Percentiles rank a stretch among this genome's conserved stretches.
Conservation (phyloP, 2,888 invertebrate species). For the Pandemis cinnamomeana region DNA sequence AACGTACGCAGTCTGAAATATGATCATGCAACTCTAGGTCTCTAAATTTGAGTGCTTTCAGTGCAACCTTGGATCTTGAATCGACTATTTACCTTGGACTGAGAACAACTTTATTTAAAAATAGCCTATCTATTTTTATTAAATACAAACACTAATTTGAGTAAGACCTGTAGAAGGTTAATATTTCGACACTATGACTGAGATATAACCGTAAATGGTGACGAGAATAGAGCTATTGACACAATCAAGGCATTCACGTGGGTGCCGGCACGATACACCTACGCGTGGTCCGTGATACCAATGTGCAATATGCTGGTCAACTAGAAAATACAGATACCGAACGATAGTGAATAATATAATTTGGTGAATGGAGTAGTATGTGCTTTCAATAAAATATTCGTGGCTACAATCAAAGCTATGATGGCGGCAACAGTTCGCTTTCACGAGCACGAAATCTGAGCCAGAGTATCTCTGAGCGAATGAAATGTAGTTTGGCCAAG, state of each 20-base stretch:
- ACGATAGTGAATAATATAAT: neutral
- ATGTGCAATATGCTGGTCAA: conserved; percentile 31
- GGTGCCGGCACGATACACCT: conserved; percentile 42
- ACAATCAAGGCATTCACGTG: conserved; percentile 45
- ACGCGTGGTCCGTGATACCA: conserved; percentile 32
- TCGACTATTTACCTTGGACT: conserved; percentile 31
- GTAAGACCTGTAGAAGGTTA: conserved; percentile 41
- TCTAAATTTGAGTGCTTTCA: conserved; percentile 12
- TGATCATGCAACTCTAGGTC: neutral
- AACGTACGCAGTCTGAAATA: neutral
- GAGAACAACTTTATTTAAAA: conserved; percentile 26
- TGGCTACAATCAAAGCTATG: neutral
- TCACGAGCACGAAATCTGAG: conserved; percentile 14
- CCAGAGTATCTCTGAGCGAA: conserved; percentile 9
- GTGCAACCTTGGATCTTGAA: conserved; percentile 21
- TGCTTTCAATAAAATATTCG: neutral
- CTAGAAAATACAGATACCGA: conserved; percentile 24
- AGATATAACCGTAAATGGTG: conserved; percentile 43
- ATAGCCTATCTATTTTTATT: conserved; percentile 31
- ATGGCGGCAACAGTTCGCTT: conserved; percentile 9
- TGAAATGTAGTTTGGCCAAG: conserved; percentile 24
- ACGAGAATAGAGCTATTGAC: conserved; percentile 51
- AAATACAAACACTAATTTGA: conserved; percentile 30
- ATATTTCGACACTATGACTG: conserved; percentile 44
- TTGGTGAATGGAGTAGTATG: neutral